phyloP scores from a whole-genome alignment of 2,113 vertebrate genomes.

The Scophthalmus maximus region DNA sequence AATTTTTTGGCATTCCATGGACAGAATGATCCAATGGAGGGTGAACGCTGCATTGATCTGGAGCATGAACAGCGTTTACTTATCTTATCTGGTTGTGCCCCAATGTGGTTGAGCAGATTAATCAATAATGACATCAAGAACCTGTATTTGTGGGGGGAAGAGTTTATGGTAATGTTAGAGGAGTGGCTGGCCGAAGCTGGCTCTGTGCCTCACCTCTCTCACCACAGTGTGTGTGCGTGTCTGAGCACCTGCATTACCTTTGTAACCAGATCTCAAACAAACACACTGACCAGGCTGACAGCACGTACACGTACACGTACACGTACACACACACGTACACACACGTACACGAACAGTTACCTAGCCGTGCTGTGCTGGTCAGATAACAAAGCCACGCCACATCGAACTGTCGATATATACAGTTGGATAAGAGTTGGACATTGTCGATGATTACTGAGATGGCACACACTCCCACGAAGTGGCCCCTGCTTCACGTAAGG shows the following conservation, averaged over 20 bases:
- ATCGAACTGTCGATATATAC: neutral
- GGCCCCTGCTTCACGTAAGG: neutral
- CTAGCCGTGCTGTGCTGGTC: neutral
- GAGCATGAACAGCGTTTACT: neutral
- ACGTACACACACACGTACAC: neutral
- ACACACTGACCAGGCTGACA: neutral
- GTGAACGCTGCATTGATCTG: neutral
- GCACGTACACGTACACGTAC: neutral
- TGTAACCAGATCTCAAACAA: slow-evolving; percentile 1
- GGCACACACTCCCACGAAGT: neutral
- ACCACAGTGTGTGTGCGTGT: neutral
- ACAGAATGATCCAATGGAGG: no score
- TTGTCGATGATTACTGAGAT: neutral
- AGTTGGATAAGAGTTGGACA: neutral
- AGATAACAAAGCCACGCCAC: slow-evolving; percentile 29
- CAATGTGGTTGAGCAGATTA: neutral
- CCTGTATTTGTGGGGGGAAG: no score
- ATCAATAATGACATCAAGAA: no score
- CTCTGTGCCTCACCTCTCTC: no score
- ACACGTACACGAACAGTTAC: neutral
- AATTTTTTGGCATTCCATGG: no score
- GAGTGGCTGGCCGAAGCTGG: no score
- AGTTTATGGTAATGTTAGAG: no score
- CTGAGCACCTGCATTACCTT: slow-evolving; percentile 39
- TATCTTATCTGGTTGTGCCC: neutral